A percentile compares a stretch with the other conserved stretches of the same genome.
phyloP scores from a whole-genome alignment of 37 sponge, comb jelly and placozoan genomes.

The Oscarella lobularis region DNA sequence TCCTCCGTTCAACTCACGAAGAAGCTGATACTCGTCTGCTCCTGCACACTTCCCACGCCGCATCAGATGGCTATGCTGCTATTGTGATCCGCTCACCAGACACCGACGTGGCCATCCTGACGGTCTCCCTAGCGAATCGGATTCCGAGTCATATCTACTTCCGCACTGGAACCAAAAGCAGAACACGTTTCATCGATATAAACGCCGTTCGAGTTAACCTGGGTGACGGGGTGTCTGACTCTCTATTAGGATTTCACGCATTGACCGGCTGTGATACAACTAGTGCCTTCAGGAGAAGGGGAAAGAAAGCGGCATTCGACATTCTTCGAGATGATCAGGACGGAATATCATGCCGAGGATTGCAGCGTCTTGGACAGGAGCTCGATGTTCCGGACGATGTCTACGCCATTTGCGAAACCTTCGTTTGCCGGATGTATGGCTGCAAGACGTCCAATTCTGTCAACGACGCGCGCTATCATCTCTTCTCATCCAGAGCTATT shows the following conservation, averaged over 20 bases:
- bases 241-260: neutral
- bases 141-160: neutral
- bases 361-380: neutral
- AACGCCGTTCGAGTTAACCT: neutral
- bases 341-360: neutral
- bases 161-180: neutral
- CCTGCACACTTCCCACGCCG: neutral
- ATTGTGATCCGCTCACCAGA: neutral
- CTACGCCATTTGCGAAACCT: neutral
- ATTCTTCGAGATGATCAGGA: neutral
- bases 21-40: neutral
- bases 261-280: neutral
- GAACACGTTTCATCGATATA: neutral
- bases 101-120: neutral
- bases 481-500: too few relatives aligned
- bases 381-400: neutral
- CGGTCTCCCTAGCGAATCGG: neutral
- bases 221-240: neutral
- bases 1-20: neutral
- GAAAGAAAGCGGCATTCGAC: neutral
- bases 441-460: neutral
- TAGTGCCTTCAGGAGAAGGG: neutral
- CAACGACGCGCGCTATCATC: neutral
- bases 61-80: neutral
- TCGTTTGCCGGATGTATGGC: neutral